Conservation (phyloP, 2,797 vertebrate species). For the Philypnodon macrostomus region DNA sequence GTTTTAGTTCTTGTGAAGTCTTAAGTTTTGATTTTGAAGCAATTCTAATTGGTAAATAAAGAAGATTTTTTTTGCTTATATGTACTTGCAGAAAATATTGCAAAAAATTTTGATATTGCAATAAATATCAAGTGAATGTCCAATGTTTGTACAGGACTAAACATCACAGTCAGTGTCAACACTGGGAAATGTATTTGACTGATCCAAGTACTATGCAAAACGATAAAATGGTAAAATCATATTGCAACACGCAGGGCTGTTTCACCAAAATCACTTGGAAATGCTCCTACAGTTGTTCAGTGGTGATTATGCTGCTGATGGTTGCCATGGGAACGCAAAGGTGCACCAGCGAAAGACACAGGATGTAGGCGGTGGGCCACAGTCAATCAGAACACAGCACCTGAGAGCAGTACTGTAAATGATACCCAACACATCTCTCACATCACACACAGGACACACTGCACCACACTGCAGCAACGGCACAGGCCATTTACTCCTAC, state of each 20-base stretch:
- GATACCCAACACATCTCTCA: constrained; percentile 32
- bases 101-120: too few relatives aligned
- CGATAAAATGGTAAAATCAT: constrained; percentile 47
- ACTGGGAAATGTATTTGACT: too few relatives aligned
- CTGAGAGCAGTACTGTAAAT: constrained; percentile 51
- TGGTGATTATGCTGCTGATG: constrained; percentile 47
- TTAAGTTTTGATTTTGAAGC: too few relatives aligned
- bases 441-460: constrained; percentile 17
- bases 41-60: too few relatives aligned
- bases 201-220: too few relatives aligned
- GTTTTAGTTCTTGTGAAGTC: too few relatives aligned
- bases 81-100: too few relatives aligned
- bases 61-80: too few relatives aligned
- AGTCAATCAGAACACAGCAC: constrained; percentile 60
- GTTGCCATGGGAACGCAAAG: constrained; percentile 70
- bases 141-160: too few relatives aligned
- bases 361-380: constrained; percentile 61
- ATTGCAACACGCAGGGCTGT: constrained; percentile 35
- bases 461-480: constrained; percentile 21
- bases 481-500: too few relatives aligned
- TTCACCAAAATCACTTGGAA: constrained; percentile 49
- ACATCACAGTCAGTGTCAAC: too few relatives aligned
- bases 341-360: constrained; percentile 51
- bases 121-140: too few relatives aligned
- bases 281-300: constrained; percentile 55